Evolutionary conservation across 2,113 vertebrate species (phyloP).

Genomic region (Myotis yumanensis): DNA sequence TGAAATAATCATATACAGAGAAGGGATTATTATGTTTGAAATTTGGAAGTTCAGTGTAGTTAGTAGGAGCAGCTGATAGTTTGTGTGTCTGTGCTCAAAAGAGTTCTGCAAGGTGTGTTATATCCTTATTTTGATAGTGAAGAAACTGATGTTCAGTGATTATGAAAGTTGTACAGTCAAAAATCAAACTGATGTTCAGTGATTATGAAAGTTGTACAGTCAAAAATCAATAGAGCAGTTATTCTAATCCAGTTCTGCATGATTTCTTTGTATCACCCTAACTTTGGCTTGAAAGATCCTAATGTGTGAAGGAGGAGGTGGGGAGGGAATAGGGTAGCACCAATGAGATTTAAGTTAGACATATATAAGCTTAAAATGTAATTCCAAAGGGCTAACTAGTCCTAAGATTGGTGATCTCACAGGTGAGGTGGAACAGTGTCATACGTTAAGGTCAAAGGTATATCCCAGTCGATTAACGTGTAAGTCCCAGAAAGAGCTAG

Average conservation of each 20-base stretch:
- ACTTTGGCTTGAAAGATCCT: constrained; percentile 38
- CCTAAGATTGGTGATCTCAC: constrained; percentile 49
- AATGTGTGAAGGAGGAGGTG: not conserved
- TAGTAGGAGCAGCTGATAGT: not conserved
- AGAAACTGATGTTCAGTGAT: not conserved
- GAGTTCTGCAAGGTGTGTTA: not conserved
- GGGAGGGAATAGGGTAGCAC: not conserved
- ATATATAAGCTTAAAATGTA: not conserved
- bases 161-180: not conserved
- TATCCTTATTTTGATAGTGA: not conserved
- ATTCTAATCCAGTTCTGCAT: constrained; percentile 13
- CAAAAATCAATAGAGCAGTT: not conserved
- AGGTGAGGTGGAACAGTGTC: constrained; percentile 26
- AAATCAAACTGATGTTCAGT: not conserved
- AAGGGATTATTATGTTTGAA: not conserved
- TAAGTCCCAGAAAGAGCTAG: constrained; percentile 5
- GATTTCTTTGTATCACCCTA: not conserved
- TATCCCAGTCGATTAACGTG: not conserved
- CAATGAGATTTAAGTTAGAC: constrained; percentile 31
- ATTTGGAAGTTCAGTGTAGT: not conserved
- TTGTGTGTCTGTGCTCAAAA: not conserved
- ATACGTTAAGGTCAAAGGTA: constrained; percentile 59
- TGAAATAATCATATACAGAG: not conserved
- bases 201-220: not conserved
- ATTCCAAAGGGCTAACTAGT: constrained; percentile 21